phyloP scores from a whole-genome alignment of 2,888 invertebrate species.

The Macrophya alboannulata region DNA sequence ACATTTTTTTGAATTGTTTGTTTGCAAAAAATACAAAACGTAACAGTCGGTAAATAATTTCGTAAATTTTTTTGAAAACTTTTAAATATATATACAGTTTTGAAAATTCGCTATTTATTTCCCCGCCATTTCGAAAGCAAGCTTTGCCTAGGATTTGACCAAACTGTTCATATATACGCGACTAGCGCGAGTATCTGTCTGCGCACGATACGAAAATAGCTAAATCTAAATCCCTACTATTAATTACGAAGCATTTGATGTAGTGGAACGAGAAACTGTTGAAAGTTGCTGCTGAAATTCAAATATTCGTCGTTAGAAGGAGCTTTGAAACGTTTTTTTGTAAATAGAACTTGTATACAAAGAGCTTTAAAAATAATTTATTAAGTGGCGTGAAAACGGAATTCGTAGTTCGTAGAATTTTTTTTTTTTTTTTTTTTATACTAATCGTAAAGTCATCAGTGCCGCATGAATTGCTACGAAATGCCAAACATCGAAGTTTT shows the following conservation, averaged over 20 bases:
- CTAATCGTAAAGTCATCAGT: background rate
- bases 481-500: too few relatives aligned
- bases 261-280: background rate
- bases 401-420: background rate
- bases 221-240: slow-evolving; percentile 29
- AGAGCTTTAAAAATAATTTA: background rate
- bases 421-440: background rate
- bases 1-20: background rate
- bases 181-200: slow-evolving; percentile 7
- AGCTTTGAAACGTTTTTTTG: background rate
- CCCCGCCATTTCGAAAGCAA: background rate
- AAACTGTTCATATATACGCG: background rate
- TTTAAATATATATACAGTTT: background rate
- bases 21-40: background rate
- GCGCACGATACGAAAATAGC: slow-evolving; percentile 23
- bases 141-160: slow-evolving; percentile 17
- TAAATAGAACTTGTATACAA: background rate
- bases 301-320: background rate
- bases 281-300: slow-evolving; percentile 17
- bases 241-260: slow-evolving; percentile 33
- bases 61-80: background rate
- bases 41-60: background rate
- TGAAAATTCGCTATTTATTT: background rate
- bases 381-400: background rate
- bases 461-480: background rate